These are phyloP conservation scores for Anisognathus igniventris DNA, from an alignment of 2,797 vertebrate genomes.

Conservation along the genomic window DNA sequence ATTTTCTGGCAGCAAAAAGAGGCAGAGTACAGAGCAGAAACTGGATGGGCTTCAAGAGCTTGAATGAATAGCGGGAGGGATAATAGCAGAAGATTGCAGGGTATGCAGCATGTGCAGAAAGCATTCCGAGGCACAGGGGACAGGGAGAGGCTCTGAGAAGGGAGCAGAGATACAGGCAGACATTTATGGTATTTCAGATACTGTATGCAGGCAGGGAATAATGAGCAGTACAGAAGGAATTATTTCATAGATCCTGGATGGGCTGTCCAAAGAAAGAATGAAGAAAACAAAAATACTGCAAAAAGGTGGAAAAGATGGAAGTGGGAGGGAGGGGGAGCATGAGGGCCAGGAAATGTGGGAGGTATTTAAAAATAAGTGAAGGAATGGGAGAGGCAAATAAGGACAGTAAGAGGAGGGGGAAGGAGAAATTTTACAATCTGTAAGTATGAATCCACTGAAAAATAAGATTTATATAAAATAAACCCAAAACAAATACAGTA, in stretches of 20 bases:
- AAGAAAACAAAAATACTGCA: background rate
- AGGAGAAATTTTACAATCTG: background rate
- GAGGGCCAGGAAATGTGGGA: background rate
- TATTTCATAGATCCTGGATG: background rate
- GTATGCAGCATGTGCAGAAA: constrained; percentile 1
- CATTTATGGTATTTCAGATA: background rate
- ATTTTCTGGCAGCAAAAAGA: constrained; percentile 50
- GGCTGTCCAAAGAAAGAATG: background rate
- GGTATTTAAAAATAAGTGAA: background rate
- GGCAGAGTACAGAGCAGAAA: constrained; percentile 9
- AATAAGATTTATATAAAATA: background rate
- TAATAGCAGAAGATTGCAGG: constrained; percentile 56
- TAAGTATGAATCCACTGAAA: background rate
- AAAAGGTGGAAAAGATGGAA: background rate
- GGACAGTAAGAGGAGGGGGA: background rate
- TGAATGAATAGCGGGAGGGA: constrained; percentile 26
- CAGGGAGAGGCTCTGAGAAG: background rate
- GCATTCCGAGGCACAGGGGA: background rate
- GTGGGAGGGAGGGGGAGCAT: background rate
- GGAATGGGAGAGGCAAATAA: background rate
- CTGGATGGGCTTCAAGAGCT: constrained; percentile 61
- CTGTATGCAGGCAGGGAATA: background rate
- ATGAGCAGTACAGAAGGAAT: background rate
- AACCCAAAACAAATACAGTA: background rate
- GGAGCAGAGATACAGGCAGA: background rate